phyloP scores from a whole-genome alignment of 2,113 vertebrate genomes.

The Nesoenas mayeri region DNA sequence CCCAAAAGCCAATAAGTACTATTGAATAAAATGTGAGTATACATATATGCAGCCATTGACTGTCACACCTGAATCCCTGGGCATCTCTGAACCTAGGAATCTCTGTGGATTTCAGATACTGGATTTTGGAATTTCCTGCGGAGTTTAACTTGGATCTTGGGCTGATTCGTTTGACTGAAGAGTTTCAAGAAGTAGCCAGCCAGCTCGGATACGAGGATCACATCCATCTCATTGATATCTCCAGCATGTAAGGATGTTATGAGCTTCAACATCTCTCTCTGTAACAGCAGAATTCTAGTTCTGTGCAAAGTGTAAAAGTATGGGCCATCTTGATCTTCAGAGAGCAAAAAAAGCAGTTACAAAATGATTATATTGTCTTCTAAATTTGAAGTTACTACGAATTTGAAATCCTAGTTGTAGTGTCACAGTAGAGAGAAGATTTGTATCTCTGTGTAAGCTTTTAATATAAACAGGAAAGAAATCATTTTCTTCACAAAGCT shows the following conservation, averaged over 20 bases:
- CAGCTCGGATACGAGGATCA: conserved; percentile 89
- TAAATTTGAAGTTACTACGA: not conserved
- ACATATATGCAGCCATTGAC: not conserved
- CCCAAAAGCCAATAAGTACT: not conserved
- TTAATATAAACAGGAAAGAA: not conserved
- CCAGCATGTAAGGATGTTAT: conserved; percentile 88
- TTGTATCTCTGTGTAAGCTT: not conserved
- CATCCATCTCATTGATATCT: conserved; percentile 93
- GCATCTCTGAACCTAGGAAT: not conserved
- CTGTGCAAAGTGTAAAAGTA: not conserved
- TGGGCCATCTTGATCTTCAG: not conserved
- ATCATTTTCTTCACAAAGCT: not conserved
- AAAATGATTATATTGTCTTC: not conserved
- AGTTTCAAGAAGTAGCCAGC: conserved; percentile 88
- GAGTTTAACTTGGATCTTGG: conserved; percentile 97
- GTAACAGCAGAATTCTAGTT: not conserved
- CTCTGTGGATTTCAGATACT: conserved; percentile 84
- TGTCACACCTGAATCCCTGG: not conserved
- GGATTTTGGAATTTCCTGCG: conserved; percentile 96
- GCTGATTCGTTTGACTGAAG: conserved; percentile 90
- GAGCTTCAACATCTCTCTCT: not conserved
- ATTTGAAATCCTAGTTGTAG: not conserved
- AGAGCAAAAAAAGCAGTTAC: not conserved
- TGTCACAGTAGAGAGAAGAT: not conserved
- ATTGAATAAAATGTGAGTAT: not conserved